Evolutionary conservation across 2,797 vertebrate genomes (phyloP).

Genomic region (Ficedula albicollis): DNA sequence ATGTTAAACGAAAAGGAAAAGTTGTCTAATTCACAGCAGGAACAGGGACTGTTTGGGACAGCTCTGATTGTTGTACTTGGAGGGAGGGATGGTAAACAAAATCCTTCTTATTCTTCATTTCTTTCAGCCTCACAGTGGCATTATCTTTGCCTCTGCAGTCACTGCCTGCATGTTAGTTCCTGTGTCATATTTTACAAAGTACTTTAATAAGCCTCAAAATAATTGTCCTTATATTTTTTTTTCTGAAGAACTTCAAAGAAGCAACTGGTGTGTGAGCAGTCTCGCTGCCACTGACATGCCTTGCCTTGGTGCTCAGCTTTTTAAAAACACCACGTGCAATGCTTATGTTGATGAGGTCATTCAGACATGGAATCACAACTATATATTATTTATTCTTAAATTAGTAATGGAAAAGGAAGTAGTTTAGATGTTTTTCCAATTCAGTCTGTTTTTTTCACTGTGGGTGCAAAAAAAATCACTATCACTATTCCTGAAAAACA

Average conservation of each 20-base stretch:
- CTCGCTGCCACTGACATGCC: accelerated
- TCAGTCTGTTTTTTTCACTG: neutral
- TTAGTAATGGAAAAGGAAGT: neutral
- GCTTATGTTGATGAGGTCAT: neutral
- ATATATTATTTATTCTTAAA: neutral
- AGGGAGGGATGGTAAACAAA: neutral
- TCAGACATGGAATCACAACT: neutral
- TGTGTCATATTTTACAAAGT: neutral
- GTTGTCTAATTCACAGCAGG: neutral
- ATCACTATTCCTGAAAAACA: neutral
- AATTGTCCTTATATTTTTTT: neutral
- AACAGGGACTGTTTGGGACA: neutral
- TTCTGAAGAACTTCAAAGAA: neutral
- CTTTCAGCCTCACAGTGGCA: neutral
- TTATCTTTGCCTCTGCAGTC: neutral
- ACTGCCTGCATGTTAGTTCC: neutral
- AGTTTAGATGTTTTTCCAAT: neutral
- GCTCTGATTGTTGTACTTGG: neutral
- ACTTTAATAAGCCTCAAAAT: neutral
- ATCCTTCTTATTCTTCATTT: neutral
- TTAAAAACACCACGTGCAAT: neutral
- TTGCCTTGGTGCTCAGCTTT: neutral
- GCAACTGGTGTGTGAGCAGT: neutral
- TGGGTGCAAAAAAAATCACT: neutral
- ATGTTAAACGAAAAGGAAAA: neutral